A percentile compares a stretch with the other conserved stretches of the same genome.
These are phyloP conservation scores for Pharmacophagus antenor DNA, from an alignment of 2,888 invertebrate species.

Conservation along the genomic window DNA sequence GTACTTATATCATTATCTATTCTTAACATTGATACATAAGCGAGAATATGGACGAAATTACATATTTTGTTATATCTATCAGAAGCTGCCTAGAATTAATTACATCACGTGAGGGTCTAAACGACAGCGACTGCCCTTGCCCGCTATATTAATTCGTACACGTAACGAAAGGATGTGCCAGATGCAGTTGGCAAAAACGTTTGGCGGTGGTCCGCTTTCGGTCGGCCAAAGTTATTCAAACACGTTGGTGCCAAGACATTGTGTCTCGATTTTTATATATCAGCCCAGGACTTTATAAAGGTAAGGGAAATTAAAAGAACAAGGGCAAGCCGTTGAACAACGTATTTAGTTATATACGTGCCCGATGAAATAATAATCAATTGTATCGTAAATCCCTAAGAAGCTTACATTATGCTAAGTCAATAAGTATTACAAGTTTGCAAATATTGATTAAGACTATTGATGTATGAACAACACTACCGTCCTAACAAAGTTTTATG, in stretches of 20 bases:
- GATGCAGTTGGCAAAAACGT: constrained; percentile 58
- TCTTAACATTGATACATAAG: neutral
- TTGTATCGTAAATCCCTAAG: neutral
- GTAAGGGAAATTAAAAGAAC: neutral
- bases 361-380: neutral
- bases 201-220: constrained; percentile 52
- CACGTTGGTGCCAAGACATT: constrained; percentile 62
- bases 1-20: neutral
- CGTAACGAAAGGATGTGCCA: constrained; percentile 64
- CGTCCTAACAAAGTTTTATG: too few relatives aligned
- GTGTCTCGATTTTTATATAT: constrained; percentile 35
- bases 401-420: neutral
- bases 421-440: too few relatives aligned
- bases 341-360: neutral
- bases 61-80: neutral
- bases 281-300: constrained; percentile 9
- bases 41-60: neutral
- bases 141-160: constrained; percentile 48
- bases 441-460: too few relatives aligned
- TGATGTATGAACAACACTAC: too few relatives aligned
- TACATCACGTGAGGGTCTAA: constrained; percentile 35
- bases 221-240: constrained; percentile 71
- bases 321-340: neutral
- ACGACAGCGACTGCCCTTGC: constrained; percentile 56
- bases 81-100: constrained; percentile 24